phyloP scores from a whole-genome alignment of 2,888 invertebrate species.

The Scaptomyza parva region DNA sequence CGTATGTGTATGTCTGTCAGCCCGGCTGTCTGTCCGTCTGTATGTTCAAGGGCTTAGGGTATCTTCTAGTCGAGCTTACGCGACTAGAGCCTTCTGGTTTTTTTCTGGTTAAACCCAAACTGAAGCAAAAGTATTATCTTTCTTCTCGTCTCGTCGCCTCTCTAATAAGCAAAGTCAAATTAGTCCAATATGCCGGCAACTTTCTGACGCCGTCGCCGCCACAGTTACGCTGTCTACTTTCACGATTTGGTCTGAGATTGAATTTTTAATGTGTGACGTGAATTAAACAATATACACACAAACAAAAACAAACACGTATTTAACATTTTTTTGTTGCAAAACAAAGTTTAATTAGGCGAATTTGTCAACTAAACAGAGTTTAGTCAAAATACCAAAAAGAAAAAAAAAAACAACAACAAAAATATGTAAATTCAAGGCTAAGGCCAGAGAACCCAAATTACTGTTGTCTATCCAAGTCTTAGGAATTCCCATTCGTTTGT shows the following conservation, averaged over 20 bases:
- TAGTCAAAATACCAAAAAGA: slow-evolving; percentile 4
- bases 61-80: no score
- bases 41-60: no score
- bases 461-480: slow-evolving; percentile 1
- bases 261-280: slow-evolving; percentile 73
- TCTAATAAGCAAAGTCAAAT: slow-evolving; percentile 52
- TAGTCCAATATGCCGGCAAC: slow-evolving; percentile 67
- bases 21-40: no score
- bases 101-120: slow-evolving; percentile 70
- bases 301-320: not conserved
- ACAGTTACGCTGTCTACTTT: slow-evolving; percentile 65
- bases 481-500: slow-evolving; percentile 52
- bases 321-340: slow-evolving; percentile 21
- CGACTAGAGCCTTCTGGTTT: no score
- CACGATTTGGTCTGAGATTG: slow-evolving; percentile 66
- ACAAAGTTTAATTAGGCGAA: slow-evolving; percentile 36
- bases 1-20: no score
- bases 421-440: slow-evolving; percentile 25
- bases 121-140: slow-evolving; percentile 19
- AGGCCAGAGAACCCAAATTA: slow-evolving; percentile 46
- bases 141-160: slow-evolving; percentile 11
- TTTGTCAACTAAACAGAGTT: slow-evolving; percentile 34
- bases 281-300: slow-evolving; percentile 41
- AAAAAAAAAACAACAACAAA: slow-evolving; percentile 1
- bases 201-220: slow-evolving; percentile 51